phyloP scores from a whole-genome alignment of 2,888 invertebrate genomes.

The Thumatha senex region DNA sequence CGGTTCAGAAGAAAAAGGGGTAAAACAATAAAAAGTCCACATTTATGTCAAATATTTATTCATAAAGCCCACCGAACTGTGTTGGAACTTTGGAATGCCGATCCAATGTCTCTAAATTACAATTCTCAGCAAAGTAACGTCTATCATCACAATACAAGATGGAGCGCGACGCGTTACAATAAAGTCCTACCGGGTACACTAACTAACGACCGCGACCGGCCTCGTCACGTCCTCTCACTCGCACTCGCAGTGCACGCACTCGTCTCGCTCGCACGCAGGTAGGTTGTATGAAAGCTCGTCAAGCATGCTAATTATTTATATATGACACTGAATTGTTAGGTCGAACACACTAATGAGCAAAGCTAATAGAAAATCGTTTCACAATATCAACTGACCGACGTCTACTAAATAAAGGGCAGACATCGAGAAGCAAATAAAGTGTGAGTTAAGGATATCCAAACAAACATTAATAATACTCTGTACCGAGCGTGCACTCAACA shows the following conservation, averaged over 20 bases:
- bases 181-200: constrained; percentile 2
- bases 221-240: constrained; percentile 3
- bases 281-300: constrained; percentile 50
- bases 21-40: constrained; percentile 18
- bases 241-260: constrained; percentile 4
- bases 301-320: constrained; percentile 59
- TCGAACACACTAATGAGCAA: constrained; percentile 61
- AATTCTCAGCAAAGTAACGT: constrained; percentile 47
- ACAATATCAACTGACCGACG: constrained; percentile 32
- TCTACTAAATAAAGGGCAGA: constrained; percentile 49
- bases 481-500: constrained; percentile 78
- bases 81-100: constrained; percentile 80
- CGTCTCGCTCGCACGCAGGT: constrained; percentile 27
- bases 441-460: constrained; percentile 68
- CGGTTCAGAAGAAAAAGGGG: background rate
- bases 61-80: constrained; percentile 71
- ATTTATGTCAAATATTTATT: constrained; percentile 62
- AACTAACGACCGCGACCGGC: background rate
- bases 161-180: constrained; percentile 29
- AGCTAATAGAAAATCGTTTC: constrained; percentile 43
- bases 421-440: constrained; percentile 70
- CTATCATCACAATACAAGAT: constrained; percentile 35
- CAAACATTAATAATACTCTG: constrained; percentile 56
- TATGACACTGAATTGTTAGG: constrained; percentile 53
- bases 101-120: constrained; percentile 69